Conservation (phyloP, 2,888 invertebrate species). For the Drosophila planitibia region DNA sequence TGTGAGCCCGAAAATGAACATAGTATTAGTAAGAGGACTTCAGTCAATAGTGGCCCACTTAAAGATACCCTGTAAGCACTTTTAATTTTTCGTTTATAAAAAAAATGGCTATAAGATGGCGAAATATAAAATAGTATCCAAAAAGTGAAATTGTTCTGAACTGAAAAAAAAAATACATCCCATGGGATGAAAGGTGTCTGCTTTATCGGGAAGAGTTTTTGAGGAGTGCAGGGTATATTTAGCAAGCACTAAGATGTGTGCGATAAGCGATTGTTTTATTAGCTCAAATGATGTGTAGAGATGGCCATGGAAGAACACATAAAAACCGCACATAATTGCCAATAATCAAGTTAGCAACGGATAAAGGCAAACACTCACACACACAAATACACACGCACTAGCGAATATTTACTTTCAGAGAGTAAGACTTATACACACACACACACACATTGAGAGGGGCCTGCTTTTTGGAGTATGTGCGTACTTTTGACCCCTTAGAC, state of each 20-base stretch:
- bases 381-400: background rate
- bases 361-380: conserved; percentile 23
- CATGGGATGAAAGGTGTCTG: background rate
- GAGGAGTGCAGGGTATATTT: background rate
- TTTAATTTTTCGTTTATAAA: background rate
- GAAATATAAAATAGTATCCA: background rate
- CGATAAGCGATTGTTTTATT: conserved; percentile 47
- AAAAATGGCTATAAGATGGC: background rate
- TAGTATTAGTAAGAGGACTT: background rate
- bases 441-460: background rate
- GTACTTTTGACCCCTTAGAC: conserved; percentile 23
- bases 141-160: background rate
- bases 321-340: conserved; percentile 70
- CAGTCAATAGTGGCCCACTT: too few species aligned
- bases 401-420: background rate
- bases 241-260: background rate
- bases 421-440: conserved; percentile 4
- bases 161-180: background rate
- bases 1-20: conserved; percentile 15
- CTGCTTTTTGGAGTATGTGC: background rate
- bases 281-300: conserved; percentile 32
- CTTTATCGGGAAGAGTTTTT: background rate
- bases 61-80: background rate
- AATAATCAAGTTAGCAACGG: conserved; percentile 65
- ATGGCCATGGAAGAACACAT: conserved; percentile 25